Base-by-base conservation (phyloP, 2,797 vertebrate species). In the Crypturellus tataupa region DNA sequence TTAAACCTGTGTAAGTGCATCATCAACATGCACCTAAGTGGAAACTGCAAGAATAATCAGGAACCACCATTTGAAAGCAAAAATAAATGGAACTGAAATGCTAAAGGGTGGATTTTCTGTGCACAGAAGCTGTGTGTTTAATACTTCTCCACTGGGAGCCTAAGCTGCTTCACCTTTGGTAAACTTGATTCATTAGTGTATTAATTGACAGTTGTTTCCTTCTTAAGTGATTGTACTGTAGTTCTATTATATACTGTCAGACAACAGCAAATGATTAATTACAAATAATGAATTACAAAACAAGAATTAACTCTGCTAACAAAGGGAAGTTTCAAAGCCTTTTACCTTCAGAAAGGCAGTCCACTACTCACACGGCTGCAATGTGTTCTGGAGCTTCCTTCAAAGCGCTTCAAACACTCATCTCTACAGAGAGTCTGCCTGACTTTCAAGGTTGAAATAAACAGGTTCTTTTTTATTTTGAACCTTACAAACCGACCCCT, bases 141-240 rank as follows among this genome's bases (percentile, higher is more conserved):
- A 64, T 56, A 33, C 31, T 12, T 20, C 68, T 60, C 80, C 78
- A 71, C 67, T 25, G 35, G 62, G 81, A 96, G 49, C 33, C 79
- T 76, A 60, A 51, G 42, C 11, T 31, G 46, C 49, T 49, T 96
- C 93, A 95, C 83, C 93, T 96, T 86, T 84, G 44, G 77, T 96
- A 97, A 96, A 96, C 84, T 90, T 94, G 89, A 97, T 97, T 97
- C 94, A 97, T 97, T 97, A 97, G 81, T 67, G 80, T 55, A 94
- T 94, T 97, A 96, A 97, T 23, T 97, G 97, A 96, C 97, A 97
- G 94, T 95, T 93, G 92, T 81, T 97, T 97, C 95, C 94, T 92
- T 85, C 97, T 88, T 96, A 96, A 97, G 86, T 83, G 95, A 96
- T 94, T 95, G 83, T 87, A 95, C 93, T 93, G 93, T 89, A 84